phyloP scores from a whole-genome alignment of 2,113 vertebrate species.

The Sander lucioperca region DNA sequence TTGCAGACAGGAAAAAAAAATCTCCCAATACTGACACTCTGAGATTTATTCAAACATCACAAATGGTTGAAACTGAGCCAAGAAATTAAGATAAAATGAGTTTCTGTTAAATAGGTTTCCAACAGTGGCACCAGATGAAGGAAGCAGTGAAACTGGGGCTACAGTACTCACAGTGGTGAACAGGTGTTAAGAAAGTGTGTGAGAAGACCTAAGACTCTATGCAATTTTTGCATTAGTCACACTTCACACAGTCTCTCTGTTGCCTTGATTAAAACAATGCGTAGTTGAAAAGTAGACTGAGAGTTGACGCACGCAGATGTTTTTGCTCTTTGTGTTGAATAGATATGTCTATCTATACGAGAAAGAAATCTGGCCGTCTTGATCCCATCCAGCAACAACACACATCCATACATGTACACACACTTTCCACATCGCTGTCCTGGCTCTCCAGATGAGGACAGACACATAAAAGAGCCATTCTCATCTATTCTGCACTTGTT shows the following conservation, averaged over 20 bases:
- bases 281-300: not conserved
- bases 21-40: not conserved
- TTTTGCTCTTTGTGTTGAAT: slow-evolving; percentile 42
- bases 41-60: not conserved
- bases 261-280: slow-evolving; percentile 52
- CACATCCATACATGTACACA: slow-evolving; percentile 29
- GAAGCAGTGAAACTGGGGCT: not conserved
- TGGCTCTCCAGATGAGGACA: slow-evolving; percentile 68
- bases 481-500: slow-evolving; percentile 76
- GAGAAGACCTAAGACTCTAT: slow-evolving; percentile 30
- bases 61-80: slow-evolving; percentile 24
- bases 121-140: slow-evolving; percentile 37
- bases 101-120: slow-evolving; percentile 25
- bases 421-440: slow-evolving; percentile 68
- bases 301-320: slow-evolving; percentile 27
- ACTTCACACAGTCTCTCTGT: slow-evolving; percentile 20
- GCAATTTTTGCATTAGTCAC: slow-evolving; percentile 37
- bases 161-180: not conserved
- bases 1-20: not conserved
- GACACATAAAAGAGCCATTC: slow-evolving; percentile 77
- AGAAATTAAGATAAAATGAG: not conserved
- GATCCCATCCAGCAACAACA: slow-evolving; percentile 18
- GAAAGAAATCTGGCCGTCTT: slow-evolving; percentile 23
- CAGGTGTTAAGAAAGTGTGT: slow-evolving; percentile 65
- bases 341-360: slow-evolving; percentile 11